These are phyloP conservation scores for Austrolebias charrua DNA, from an alignment of 2,797 vertebrate genomes.

Conservation along the genomic window DNA sequence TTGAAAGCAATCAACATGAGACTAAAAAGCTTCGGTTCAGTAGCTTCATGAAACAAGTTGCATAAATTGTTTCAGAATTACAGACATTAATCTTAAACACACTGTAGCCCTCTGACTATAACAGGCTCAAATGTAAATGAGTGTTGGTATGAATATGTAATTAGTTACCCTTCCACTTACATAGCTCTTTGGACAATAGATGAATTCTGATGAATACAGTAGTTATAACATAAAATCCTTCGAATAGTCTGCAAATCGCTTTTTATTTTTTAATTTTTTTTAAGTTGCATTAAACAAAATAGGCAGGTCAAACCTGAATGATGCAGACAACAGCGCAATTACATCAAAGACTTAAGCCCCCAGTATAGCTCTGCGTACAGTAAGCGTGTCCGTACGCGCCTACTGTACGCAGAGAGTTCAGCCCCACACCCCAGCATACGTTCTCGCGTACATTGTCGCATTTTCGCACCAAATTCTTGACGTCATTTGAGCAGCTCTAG, in stretches of 20 bases:
- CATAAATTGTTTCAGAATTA: neutral
- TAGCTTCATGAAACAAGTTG: neutral
- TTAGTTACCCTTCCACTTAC: neutral
- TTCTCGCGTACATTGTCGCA: too few relatives aligned
- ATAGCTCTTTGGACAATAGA: neutral
- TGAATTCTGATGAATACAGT: neutral
- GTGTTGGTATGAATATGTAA: neutral
- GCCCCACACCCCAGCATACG: too few relatives aligned
- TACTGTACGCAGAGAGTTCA: too few relatives aligned
- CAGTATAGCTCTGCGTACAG: too few relatives aligned
- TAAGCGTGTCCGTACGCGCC: too few relatives aligned
- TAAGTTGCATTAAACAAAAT: neutral
- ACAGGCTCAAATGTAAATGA: neutral
- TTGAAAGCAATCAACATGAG: slow-evolving; percentile 1
- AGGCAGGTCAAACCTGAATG: neutral
- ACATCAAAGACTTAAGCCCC: neutral
- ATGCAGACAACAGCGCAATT: neutral
- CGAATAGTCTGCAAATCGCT: too few relatives aligned
- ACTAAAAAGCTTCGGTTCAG: neutral
- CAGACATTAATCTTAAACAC: neutral
- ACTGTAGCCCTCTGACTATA: neutral
- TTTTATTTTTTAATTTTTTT: neutral
- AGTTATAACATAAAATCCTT: neutral
- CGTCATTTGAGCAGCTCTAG: too few relatives aligned
- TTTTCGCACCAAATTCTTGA: too few relatives aligned